Conservation (phyloP, 2,113 vertebrate species). For the Fulmarus glacialis region DNA sequence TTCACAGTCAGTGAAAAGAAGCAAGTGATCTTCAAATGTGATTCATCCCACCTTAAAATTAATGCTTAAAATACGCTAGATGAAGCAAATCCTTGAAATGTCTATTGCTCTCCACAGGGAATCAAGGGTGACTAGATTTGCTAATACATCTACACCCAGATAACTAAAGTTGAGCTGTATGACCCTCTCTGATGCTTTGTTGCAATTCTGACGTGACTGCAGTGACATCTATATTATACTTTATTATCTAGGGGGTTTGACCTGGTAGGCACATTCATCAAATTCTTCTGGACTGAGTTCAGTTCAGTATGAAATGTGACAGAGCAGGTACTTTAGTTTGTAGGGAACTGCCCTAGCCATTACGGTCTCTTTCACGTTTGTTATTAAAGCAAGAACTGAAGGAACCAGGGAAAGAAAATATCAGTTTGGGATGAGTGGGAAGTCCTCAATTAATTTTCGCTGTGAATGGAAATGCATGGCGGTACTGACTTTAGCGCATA, state of each 20-base stretch:
- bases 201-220: background rate
- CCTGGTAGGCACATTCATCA: background rate
- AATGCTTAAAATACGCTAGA: background rate
- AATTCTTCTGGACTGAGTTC: background rate
- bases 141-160: background rate
- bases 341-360: background rate
- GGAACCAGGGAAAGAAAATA: background rate
- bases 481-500: background rate
- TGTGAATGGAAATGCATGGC: background rate
- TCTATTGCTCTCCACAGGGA: background rate
- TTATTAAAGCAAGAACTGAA: background rate
- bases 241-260: background rate
- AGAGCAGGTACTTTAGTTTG: background rate
- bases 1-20: background rate
- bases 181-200: background rate
- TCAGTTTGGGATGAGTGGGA: background rate
- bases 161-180: background rate
- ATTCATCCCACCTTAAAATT: background rate
- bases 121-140: background rate
- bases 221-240: background rate
- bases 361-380: background rate
- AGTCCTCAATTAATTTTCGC: background rate
- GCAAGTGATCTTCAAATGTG: background rate
- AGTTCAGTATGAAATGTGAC: background rate
- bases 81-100: background rate